These are phyloP conservation scores for Synodontis membranacea DNA, from an alignment of 2,113 vertebrate genomes.

Conservation along the genomic window DNA sequence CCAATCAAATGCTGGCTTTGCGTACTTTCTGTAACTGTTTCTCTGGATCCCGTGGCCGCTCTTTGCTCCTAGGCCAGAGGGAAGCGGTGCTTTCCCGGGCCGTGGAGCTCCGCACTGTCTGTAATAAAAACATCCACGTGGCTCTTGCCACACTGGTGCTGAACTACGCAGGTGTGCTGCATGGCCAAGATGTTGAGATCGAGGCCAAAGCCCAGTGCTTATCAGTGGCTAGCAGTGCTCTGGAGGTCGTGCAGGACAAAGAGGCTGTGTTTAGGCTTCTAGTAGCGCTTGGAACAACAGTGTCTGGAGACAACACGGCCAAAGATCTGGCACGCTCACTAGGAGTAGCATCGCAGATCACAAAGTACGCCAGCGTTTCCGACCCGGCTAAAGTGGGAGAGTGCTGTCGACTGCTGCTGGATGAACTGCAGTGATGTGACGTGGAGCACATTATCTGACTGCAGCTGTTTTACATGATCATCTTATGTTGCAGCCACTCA, in stretches of 20 bases:
- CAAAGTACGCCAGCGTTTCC: constrained; percentile 85
- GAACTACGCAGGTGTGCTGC: constrained; percentile 90
- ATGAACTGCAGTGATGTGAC: constrained; percentile 79
- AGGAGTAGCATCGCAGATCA: constrained; percentile 90
- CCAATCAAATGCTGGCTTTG: constrained; percentile 93
- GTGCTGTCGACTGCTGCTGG: constrained; percentile 90
- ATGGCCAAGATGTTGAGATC: constrained; percentile 78
- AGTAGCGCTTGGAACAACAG: constrained; percentile 92
- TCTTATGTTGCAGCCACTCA: constrained; percentile 15
- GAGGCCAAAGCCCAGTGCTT: constrained; percentile 97
- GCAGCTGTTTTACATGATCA: constrained; percentile 4
- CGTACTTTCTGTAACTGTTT: constrained; percentile 97
- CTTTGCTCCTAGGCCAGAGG: constrained; percentile 87
- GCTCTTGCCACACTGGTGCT: constrained; percentile 91
- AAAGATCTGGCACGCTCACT: constrained; percentile 91
- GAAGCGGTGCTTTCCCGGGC: constrained; percentile 85
- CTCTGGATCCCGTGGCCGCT: constrained; percentile 77
- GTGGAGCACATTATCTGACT: background rate
- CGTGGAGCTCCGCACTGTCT: constrained; percentile 80
- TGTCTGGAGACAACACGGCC: constrained; percentile 85
- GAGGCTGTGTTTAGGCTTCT: constrained; percentile 95
- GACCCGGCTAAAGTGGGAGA: constrained; percentile 93
- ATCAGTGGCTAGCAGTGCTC: constrained; percentile 87
- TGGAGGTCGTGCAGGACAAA: constrained; percentile 92
- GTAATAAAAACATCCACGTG: constrained; percentile 95